phyloP scores from a whole-genome alignment of 2,888 invertebrate genomes.

The Caradrina kadenii region DNA sequence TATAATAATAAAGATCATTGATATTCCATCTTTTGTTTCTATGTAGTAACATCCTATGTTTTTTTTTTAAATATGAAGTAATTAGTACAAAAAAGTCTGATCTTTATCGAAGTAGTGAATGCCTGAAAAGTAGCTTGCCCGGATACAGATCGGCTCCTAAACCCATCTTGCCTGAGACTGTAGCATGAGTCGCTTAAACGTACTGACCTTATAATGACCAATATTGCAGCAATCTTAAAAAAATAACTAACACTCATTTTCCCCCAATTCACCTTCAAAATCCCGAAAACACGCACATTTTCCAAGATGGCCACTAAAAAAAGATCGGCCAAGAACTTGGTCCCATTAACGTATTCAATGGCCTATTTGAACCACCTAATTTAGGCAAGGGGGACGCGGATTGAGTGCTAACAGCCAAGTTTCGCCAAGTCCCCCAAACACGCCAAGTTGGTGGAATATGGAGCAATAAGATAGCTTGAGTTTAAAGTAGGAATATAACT shows the following conservation, averaged over 20 bases:
- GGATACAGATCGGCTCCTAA: no score
- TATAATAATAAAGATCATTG: no score
- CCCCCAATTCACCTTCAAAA: not conserved
- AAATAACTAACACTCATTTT: not conserved
- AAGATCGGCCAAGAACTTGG: conserved; percentile 56
- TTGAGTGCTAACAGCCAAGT: conserved; percentile 63
- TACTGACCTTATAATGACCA: no score
- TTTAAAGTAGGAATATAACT: conserved; percentile 52
- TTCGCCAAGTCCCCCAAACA: conserved; percentile 36
- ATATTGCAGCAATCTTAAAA: not conserved
- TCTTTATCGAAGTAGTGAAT: no score
- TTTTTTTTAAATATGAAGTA: no score
- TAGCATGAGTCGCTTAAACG: no score
- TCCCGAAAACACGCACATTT: conserved; percentile 17
- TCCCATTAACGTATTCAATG: conserved; percentile 62
- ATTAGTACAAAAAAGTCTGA: no score
- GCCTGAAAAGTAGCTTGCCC: no score
- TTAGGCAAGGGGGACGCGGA: conserved; percentile 50
- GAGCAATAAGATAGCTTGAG: conserved; percentile 19
- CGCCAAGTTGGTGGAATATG: conserved; percentile 44
- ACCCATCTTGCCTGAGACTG: no score
- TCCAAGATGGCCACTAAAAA: conserved; percentile 50
- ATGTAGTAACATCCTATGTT: no score
- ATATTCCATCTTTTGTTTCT: no score
- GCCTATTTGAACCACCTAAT: conserved; percentile 65